Evolutionary conservation across 2,888 invertebrate genomes (phyloP), one percentile per base, ranked within the genome.

Genomic region (Polymixis lichenea): DNA sequence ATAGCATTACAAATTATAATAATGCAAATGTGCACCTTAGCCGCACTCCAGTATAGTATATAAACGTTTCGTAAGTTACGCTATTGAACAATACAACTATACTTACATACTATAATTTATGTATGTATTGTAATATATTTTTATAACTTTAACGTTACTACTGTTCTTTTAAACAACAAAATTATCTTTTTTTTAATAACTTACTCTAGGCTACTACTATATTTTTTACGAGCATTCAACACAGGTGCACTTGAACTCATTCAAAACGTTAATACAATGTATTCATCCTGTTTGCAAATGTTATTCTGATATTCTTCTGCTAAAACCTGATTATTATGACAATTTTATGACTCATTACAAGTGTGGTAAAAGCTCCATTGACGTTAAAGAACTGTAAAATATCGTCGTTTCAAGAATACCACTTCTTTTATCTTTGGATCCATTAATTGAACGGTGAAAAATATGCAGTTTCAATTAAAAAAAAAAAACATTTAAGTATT

Each of bases 321-420:
- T 82, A 74, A 84, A 86, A 87, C 79, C 82, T 75, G 83, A 74
- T 78, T 85, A 76, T 85, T 87, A 83, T 72, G 67, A 64, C 76
- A 80, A 84, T 81, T 85, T 85, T 85, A 86, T 66, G 28, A 62
- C 78, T 56, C 82, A 75, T 77, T 73, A 66, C 28, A 68, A 60
- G 71, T 75, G 72, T 77, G 66, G 60, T 87, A 85, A 79, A 82
- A 80, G 67, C 69, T 72, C 46, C 51, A 85, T 82, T 85, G 66
- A 66, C 56, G 56, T 78, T 72, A 85, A 75, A 77, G 2, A 85
- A 80, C 69, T 71, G 72, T 79, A 83, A 86, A 80, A 73, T 79
- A 58, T 77, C 56, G 62, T 68, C 69, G 65, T 64, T 69, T 65
- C 58, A 61, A 73, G 66, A 77, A 75, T 64, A 71, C 53, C 66